Evolutionary conservation across 2,888 invertebrate genomes (phyloP).

Genomic region (Apamea sordens): DNA sequence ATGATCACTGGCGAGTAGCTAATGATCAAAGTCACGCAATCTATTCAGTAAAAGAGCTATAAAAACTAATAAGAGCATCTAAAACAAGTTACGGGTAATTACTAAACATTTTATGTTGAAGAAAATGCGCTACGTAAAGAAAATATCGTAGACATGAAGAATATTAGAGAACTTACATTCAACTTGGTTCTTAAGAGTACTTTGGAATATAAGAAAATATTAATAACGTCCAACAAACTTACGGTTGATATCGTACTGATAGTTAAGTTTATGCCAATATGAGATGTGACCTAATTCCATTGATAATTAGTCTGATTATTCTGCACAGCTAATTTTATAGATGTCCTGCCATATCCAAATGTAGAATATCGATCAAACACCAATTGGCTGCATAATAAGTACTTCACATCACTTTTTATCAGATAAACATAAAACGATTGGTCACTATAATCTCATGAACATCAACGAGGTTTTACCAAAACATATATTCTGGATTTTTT

Average conservation of each 20-base stretch:
- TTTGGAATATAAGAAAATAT: constrained; percentile 4
- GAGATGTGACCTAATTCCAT: not conserved
- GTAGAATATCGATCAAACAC: constrained; percentile 78
- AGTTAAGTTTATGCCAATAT: not conserved
- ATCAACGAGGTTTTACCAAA: constrained; percentile 75
- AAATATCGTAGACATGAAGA: constrained; percentile 8
- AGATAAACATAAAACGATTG: constrained; percentile 82
- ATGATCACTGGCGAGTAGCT: constrained; percentile 39
- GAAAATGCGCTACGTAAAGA: constrained; percentile 11
- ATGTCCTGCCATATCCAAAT: constrained; percentile 57
- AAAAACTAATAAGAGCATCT: constrained; percentile 39
- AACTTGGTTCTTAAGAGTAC: not conserved
- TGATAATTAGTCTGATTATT: constrained; percentile 19
- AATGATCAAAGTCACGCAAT: constrained; percentile 62
- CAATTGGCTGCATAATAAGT: constrained; percentile 68
- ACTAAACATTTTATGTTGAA: constrained; percentile 13
- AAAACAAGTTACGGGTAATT: constrained; percentile 16
- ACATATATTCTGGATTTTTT: constrained; percentile 62
- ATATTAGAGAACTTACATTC: constrained; percentile 15
- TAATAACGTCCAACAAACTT: not conserved
- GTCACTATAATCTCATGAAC: constrained; percentile 78
- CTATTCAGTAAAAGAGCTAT: constrained; percentile 33
- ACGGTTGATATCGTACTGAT: not conserved
- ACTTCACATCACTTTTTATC: constrained; percentile 77
- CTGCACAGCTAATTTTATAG: constrained; percentile 37